A percentile compares a stretch with the other conserved stretches of the same genome.
These are phyloP conservation scores for Acanthornis magna DNA, from an alignment of 2,797 vertebrate genomes.

Conservation along the genomic window DNA sequence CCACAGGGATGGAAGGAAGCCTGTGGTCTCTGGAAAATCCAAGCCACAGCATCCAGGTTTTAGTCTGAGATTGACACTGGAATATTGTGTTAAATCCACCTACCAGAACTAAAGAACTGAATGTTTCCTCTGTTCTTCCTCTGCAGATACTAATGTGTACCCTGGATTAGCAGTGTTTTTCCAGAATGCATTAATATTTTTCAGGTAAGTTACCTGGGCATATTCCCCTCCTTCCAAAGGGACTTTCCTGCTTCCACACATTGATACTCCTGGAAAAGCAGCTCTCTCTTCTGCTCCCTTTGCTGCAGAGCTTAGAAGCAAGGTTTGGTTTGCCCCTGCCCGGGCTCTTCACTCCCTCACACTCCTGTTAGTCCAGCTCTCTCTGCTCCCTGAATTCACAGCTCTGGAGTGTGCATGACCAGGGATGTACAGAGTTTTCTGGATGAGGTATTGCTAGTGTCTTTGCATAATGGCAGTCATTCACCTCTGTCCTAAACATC, in stretches of 20 bases:
- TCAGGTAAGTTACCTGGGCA: constrained; percentile 77
- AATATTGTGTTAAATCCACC: neutral
- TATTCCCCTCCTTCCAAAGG: neutral
- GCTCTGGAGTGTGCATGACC: neutral
- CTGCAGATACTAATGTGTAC: constrained; percentile 83
- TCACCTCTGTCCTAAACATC: neutral
- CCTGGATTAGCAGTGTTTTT: constrained; percentile 92
- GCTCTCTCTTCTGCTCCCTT: neutral
- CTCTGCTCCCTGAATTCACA: neutral
- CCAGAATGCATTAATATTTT: constrained; percentile 92
- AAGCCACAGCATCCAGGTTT: neutral
- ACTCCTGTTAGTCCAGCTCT: neutral
- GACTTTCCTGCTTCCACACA: neutral
- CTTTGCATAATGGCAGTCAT: neutral
- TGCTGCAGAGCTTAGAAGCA: neutral
- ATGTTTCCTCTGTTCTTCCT: neutral
- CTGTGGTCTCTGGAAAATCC: neutral
- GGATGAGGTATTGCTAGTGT: neutral
- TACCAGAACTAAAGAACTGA: neutral
- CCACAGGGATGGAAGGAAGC: neutral
- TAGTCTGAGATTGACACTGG: neutral
- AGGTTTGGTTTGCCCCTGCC: neutral
- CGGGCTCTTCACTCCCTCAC: neutral
- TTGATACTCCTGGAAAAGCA: neutral
- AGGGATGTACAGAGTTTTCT: neutral